These are phyloP conservation scores for Anthoscopus minutus DNA, from an alignment of 2,113 vertebrate species.

Conservation along the genomic window DNA sequence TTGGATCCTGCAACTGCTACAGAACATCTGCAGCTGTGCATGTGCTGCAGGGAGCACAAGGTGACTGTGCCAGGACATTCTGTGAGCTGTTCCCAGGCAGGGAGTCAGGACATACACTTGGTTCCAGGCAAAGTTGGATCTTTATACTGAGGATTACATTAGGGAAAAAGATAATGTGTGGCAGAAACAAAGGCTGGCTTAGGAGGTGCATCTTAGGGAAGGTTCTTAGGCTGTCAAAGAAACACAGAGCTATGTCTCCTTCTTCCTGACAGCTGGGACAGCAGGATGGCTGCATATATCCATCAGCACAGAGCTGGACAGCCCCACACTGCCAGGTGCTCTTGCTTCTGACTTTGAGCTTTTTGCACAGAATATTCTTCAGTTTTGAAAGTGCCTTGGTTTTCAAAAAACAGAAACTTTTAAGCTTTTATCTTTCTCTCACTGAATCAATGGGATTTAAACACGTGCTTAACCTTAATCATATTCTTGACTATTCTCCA, in stretches of 20 bases:
- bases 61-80: background rate
- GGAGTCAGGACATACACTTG: background rate
- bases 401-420: background rate
- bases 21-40: background rate
- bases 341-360: background rate
- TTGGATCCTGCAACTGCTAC: background rate
- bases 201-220: background rate
- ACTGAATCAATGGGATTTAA: background rate
- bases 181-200: background rate
- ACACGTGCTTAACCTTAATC: background rate
- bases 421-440: background rate
- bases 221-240: background rate
- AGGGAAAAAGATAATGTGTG: background rate
- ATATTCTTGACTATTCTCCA: background rate
- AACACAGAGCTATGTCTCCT: background rate
- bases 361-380: background rate
- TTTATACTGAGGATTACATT: background rate
- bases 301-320: background rate
- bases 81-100: background rate
- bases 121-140: background rate
- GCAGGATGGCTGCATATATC: background rate
- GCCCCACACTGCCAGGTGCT: background rate
- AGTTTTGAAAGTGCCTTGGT: background rate
- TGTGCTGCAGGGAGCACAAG: background rate
- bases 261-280: background rate